These are phyloP conservation scores for Cynaeus angustus DNA, from an alignment of 2,888 invertebrate species.

Conservation along the genomic window DNA sequence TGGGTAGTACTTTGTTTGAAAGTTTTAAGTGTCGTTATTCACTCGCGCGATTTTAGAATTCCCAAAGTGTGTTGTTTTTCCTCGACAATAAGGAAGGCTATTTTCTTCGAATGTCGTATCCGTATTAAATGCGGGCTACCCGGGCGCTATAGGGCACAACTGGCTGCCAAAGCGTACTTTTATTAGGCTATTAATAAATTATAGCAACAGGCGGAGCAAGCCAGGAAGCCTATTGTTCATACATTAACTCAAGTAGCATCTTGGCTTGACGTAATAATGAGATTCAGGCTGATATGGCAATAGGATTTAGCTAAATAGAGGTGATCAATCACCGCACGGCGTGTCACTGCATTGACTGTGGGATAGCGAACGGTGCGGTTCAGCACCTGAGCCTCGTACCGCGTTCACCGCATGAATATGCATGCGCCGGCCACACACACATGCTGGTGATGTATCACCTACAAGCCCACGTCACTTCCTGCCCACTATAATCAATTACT, in stretches of 20 bases:
- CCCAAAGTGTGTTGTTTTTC: conserved; percentile 63
- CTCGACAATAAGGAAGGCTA: conserved; percentile 63
- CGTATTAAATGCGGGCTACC: conserved; percentile 65
- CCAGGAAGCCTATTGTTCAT: conserved; percentile 70
- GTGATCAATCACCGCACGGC: conserved; percentile 70
- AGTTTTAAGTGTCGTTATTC: conserved; percentile 67
- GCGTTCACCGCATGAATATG: conserved; percentile 67
- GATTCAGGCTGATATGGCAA: conserved; percentile 72
- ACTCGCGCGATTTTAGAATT: conserved; percentile 62
- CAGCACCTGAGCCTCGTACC: conserved; percentile 67
- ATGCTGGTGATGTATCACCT: conserved; percentile 68
- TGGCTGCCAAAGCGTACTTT: conserved; percentile 70
- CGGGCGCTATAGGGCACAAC: conserved; percentile 65
- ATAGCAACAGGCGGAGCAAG: conserved; percentile 71
- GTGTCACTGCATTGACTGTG: conserved; percentile 69
- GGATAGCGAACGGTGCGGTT: conserved; percentile 63
- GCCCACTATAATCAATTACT: conserved; percentile 72
- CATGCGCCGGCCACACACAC: conserved; percentile 64
- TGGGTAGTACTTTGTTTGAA: conserved; percentile 61
- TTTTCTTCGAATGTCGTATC: conserved; percentile 64
- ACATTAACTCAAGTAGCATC: conserved; percentile 72
- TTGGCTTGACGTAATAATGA: conserved; percentile 73
- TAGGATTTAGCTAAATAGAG: conserved; percentile 70
- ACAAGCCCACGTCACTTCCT: conserved; percentile 68
- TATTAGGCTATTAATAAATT: conserved; percentile 73